Conservation (phyloP, 2,888 invertebrate genomes). For the Exocentrus adspersus region DNA sequence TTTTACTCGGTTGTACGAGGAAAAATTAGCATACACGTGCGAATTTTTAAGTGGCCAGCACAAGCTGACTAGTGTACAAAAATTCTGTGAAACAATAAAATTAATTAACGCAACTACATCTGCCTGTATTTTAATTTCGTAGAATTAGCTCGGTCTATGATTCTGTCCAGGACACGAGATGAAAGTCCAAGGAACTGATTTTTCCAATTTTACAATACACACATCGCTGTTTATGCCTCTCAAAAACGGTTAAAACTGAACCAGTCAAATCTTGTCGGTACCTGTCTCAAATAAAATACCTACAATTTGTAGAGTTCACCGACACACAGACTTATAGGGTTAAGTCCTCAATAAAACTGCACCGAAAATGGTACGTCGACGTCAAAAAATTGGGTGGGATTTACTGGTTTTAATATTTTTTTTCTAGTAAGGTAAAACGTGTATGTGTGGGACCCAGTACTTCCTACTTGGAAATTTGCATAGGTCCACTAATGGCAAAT, state of each 20-base stretch:
- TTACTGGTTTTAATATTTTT: not conserved
- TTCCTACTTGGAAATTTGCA: too few species aligned
- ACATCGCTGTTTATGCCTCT: too few species aligned
- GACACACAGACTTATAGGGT: not conserved
- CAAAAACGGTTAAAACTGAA: too few species aligned
- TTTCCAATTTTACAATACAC: too few species aligned
- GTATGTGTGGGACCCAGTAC: too few species aligned
- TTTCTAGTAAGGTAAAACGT: too few species aligned
- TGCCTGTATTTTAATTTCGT: slow-evolving; percentile 6
- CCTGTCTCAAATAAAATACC: not conserved
- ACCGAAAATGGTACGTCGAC: not conserved
- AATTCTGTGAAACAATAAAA: not conserved
- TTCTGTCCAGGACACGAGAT: too few species aligned
- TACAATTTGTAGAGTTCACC: not conserved
- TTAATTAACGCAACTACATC: not conserved
- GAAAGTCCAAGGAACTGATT: too few species aligned
- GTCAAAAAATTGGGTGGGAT: not conserved
- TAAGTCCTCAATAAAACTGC: not conserved
- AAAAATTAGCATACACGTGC: slow-evolving; percentile 2
- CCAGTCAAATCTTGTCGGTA: not conserved
- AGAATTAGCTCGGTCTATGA: too few species aligned
- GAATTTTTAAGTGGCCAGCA: not conserved
- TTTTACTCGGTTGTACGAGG: not conserved
- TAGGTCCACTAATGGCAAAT: too few species aligned
- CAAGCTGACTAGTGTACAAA: not conserved